Conservation (phyloP, 2,888 invertebrate genomes). For the Athrips mouffetella region DNA sequence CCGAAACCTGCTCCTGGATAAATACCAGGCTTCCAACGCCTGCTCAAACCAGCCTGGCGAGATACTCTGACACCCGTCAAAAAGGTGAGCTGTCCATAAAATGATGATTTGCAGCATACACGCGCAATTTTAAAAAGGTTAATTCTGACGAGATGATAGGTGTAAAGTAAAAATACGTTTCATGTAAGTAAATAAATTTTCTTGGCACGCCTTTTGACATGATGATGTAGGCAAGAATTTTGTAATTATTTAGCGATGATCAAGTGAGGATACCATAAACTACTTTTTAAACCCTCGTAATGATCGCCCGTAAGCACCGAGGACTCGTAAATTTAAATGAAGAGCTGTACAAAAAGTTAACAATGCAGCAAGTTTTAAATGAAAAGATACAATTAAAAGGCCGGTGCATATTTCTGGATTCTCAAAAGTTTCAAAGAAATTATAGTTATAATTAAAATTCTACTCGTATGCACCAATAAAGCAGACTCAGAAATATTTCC, state of each 20-base stretch:
- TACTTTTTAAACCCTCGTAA: slow-evolving; percentile 12
- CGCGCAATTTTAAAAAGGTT: slow-evolving; percentile 4
- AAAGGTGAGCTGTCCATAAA: slow-evolving; percentile 6
- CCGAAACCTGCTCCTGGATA: slow-evolving; percentile 12
- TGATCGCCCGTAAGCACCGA: neutral
- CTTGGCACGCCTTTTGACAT: slow-evolving; percentile 3
- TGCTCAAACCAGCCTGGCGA: slow-evolving; percentile 7
- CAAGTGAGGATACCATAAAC: too few species aligned
- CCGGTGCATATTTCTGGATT: too few species aligned
- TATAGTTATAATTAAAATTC: too few species aligned
- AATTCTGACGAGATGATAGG: slow-evolving; percentile 1
- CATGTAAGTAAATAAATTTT: slow-evolving; percentile 3
- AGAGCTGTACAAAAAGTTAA: neutral
- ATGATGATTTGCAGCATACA: neutral
- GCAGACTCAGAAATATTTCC: too few species aligned
- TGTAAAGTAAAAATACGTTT: neutral
- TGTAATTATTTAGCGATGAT: too few species aligned
- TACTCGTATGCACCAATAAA: too few species aligned
- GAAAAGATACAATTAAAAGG: too few species aligned
- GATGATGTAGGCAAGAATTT: too few species aligned
- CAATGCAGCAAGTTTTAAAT: too few species aligned
- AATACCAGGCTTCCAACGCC: slow-evolving; percentile 11
- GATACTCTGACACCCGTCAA: slow-evolving; percentile 1
- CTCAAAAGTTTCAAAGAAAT: too few species aligned
- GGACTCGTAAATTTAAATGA: neutral